Conservation (phyloP, 1,140 invertebrate species). For the Nixonia krombeini region DNA sequence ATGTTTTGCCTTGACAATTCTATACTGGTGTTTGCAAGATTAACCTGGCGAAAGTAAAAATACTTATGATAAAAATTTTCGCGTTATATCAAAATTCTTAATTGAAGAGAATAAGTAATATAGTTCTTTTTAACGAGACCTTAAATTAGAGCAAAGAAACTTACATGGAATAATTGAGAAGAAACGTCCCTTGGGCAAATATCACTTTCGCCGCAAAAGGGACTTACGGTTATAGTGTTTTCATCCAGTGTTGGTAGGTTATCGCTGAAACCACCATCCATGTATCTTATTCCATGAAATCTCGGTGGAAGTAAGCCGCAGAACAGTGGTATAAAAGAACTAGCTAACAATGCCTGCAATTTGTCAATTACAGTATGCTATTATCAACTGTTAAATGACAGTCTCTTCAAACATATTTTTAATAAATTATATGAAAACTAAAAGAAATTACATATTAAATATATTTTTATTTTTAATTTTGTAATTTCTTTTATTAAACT, state of each 20-base stretch:
- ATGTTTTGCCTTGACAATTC: conserved; percentile 94
- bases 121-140: too few species aligned
- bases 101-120: too few species aligned
- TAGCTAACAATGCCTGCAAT: conserved; percentile 89
- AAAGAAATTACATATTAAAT: background rate
- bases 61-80: too few species aligned
- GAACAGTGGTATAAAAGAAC: conserved; percentile 96
- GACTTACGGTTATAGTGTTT: conserved; percentile 96
- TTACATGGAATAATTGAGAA: conserved; percentile 87
- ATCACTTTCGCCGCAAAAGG: conserved; percentile 97
- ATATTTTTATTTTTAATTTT: too few species aligned
- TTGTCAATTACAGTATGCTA: conserved; percentile 20
- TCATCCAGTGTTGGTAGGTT: conserved; percentile 95
- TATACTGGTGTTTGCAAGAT: conserved; percentile 95
- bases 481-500: too few species aligned
- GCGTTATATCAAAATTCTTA: too few species aligned
- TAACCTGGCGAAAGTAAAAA: too few species aligned
- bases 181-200: conserved; percentile 95
- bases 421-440: too few species aligned
- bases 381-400: too few species aligned
- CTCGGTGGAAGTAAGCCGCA: conserved; percentile 93
- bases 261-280: conserved; percentile 97
- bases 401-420: too few species aligned
- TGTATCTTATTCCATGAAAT: conserved; percentile 91
- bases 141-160: conserved; percentile 47